Conservation (phyloP, 1,140 invertebrate genomes). For the Listronotus oregonensis region DNA sequence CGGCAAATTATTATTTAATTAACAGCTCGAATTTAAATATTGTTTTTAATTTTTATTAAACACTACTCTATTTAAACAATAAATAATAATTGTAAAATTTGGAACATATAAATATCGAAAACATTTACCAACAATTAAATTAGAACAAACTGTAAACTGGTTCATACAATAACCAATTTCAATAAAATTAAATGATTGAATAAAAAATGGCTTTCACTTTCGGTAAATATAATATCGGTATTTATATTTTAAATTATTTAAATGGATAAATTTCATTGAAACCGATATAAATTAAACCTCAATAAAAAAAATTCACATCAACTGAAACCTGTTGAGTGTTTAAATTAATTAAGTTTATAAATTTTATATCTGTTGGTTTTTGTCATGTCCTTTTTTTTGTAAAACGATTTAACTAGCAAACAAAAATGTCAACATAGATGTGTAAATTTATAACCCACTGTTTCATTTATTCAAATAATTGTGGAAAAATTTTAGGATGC, state of each 20-base stretch:
- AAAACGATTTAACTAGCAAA: too few relatives aligned
- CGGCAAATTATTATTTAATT: constrained; percentile 12
- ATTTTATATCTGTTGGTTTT: constrained; percentile 2
- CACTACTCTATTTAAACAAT: constrained; percentile 14
- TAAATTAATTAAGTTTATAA: constrained; percentile 35
- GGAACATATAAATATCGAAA: constrained; percentile 14
- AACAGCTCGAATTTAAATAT: constrained; percentile 11
- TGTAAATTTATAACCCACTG: too few relatives aligned
- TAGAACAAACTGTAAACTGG: constrained; percentile 35
- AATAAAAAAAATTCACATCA: constrained; percentile 32
- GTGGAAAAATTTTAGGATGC: too few relatives aligned
- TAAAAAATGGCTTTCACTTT: constrained; percentile 33
- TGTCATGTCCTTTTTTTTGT: not conserved
- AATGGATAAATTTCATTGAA: constrained; percentile 29
- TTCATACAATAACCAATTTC: constrained; percentile 22
- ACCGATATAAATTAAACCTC: constrained; percentile 24
- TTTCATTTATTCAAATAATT: too few relatives aligned
- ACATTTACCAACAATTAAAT: constrained; percentile 17
- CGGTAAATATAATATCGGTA: constrained; percentile 19
- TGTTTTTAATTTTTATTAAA: constrained; percentile 17
- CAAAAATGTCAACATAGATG: too few relatives aligned
- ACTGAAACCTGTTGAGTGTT: constrained; percentile 36
- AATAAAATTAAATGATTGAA: constrained; percentile 16
- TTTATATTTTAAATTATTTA: constrained; percentile 32
- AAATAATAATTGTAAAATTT: constrained; percentile 21